A percentile compares a stretch with the other conserved stretches of the same genome.
Evolutionary conservation across 2,113 vertebrate genomes (phyloP).

Genomic region (Phylloscopus whistleri): DNA sequence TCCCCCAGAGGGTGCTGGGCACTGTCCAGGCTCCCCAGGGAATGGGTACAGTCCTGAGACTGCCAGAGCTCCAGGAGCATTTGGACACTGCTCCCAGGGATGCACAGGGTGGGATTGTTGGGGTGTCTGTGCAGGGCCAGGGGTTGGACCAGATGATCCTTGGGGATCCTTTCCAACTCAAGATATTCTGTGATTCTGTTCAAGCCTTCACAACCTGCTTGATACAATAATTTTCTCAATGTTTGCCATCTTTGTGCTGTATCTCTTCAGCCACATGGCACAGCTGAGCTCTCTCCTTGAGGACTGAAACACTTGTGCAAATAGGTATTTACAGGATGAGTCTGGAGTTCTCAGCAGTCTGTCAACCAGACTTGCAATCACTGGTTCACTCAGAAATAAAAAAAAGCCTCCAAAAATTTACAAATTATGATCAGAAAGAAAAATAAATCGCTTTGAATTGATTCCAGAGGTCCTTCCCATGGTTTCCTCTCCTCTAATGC

Average conservation of each 20-base stretch:
- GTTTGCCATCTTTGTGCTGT: fast-evolving
- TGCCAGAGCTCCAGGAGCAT: not conserved
- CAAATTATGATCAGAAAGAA: not conserved
- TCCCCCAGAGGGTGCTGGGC: not conserved
- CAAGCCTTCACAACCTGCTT: not conserved
- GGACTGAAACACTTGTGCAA: not conserved
- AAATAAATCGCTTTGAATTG: not conserved
- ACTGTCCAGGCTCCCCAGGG: not conserved
- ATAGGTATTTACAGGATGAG: not conserved
- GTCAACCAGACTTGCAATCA: not conserved
- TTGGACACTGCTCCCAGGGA: not conserved
- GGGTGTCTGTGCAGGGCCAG: not conserved
- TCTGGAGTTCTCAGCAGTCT: not conserved
- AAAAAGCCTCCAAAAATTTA: not conserved
- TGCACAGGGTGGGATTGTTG: fast-evolving
- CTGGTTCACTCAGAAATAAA: not conserved
- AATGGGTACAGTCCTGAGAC: fast-evolving
- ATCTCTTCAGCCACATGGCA: not conserved
- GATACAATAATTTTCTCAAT: not conserved
- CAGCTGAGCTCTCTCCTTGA: not conserved
- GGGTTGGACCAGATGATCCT: not conserved
- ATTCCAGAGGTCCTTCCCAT: not conserved
- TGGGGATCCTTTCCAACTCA: not conserved
- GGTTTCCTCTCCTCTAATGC: not conserved
- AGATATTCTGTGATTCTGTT: not conserved